Percentiles rank a stretch among this genome's conserved stretches.
Evolutionary conservation across 2,797 vertebrate genomes (phyloP).

Genomic region (Carcharodon carcharias): DNA sequence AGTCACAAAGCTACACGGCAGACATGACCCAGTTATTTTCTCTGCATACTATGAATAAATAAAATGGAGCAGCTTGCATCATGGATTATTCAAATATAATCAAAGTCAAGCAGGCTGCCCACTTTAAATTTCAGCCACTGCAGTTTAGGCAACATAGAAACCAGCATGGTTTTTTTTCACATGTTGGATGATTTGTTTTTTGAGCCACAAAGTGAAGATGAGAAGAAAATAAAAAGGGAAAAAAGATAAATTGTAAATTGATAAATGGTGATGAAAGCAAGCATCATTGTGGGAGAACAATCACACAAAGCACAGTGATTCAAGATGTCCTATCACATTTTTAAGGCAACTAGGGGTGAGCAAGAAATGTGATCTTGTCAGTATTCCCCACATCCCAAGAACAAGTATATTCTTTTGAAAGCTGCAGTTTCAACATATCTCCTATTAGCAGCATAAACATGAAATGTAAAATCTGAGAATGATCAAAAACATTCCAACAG

Average conservation of each 20-base stretch:
- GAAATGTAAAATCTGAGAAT: not conserved
- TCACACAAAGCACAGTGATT: not conserved
- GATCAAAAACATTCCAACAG: not conserved
- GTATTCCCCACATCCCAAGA: not conserved
- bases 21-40: slow-evolving; percentile 53
- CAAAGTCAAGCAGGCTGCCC: slow-evolving; percentile 2
- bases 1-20: not conserved
- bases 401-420: not conserved
- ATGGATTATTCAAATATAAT: slow-evolving; percentile 21
- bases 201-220: not conserved
- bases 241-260: not conserved
- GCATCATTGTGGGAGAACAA: not conserved
- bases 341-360: not conserved
- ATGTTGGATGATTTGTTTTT: not conserved
- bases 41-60: slow-evolving; percentile 56
- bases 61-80: slow-evolving; percentile 39
- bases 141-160: not conserved
- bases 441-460: not conserved
- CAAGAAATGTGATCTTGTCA: not conserved
- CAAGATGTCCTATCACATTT: not conserved
- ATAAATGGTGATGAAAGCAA: not conserved
- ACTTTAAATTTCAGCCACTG: not conserved
- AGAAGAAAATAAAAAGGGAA: not conserved
- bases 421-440: not conserved
- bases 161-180: not conserved